Percentiles rank a stretch among this genome's conserved stretches.
phyloP scores from a whole-genome alignment of 2,888 invertebrate species.

The Polydrusus cervinus region DNA sequence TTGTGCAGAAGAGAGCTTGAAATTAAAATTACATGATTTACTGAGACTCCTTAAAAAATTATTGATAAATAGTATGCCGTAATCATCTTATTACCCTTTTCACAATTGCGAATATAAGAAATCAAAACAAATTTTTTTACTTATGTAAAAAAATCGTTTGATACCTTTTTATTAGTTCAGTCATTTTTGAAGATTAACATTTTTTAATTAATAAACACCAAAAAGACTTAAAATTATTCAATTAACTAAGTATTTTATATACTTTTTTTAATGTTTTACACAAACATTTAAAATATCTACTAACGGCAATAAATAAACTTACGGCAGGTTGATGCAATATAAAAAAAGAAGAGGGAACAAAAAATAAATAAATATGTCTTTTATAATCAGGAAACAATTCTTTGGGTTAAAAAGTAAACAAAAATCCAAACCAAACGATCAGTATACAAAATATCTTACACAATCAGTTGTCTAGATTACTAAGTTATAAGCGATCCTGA shows the following conservation, averaged over 20 bases:
- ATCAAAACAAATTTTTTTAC: constrained; percentile 5
- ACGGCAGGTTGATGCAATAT: background rate
- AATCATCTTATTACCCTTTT: background rate
- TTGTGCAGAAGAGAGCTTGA: constrained; percentile 53
- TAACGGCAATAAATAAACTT: background rate
- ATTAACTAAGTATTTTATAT: no score
- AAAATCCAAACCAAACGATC: background rate
- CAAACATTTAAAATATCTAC: background rate
- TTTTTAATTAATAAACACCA: background rate
- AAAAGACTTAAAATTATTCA: background rate
- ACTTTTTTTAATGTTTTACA: no score
- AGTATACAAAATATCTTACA: no score
- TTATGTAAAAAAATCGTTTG: constrained; percentile 1
- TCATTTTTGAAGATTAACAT: constrained; percentile 1
- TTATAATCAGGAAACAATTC: constrained; percentile 19
- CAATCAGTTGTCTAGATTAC: no score
- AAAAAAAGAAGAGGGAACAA: background rate
- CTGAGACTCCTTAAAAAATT: constrained; percentile 40
- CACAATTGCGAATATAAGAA: background rate
- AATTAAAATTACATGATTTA: constrained; percentile 32
- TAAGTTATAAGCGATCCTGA: no score
- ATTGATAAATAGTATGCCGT: constrained; percentile 12
- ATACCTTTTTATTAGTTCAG: background rate
- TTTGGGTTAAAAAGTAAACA: constrained; percentile 12
- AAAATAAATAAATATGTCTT: constrained; percentile 40